Evolutionary conservation across 53 echinoderm and acorn worm genomes (phyloP).

Genomic region (Paracentrotus lividus): DNA sequence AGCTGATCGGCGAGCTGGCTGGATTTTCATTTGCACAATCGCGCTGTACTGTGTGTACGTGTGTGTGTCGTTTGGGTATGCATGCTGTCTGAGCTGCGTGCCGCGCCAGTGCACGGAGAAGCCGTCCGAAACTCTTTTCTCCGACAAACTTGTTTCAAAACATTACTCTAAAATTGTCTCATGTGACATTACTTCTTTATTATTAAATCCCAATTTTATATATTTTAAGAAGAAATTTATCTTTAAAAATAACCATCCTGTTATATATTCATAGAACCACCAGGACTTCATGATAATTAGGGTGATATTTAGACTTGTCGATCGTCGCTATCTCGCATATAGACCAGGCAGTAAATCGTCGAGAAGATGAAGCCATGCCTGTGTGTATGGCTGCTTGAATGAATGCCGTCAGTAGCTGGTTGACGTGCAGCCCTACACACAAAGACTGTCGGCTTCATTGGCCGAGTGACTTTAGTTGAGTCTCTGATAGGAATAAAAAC

Average conservation of each 20-base stretch:
- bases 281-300: not conserved
- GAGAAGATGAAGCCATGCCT: constrained; percentile 57
- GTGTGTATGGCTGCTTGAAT: constrained; percentile 44
- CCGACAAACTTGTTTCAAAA: constrained; percentile 3
- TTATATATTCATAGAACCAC: not conserved
- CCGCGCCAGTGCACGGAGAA: too few relatives aligned
- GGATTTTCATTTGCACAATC: constrained; percentile 25
- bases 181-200: not conserved
- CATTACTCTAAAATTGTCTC: not conserved
- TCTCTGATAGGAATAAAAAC: constrained; percentile 22
- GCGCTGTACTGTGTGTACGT: constrained; percentile 16
- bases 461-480: constrained; percentile 10
- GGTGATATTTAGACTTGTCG: not conserved
- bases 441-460: constrained; percentile 15
- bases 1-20: not conserved
- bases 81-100: not conserved
- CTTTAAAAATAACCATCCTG: not conserved
- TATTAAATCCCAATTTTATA: not conserved
- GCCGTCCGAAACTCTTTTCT: not conserved
- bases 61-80: constrained; percentile 1
- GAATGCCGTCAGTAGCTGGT: not conserved
- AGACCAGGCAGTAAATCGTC: not conserved
- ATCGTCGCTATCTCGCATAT: not conserved
- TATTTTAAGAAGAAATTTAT: not conserved
- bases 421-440: constrained; percentile 48